Evolutionary conservation across 2,797 vertebrate genomes (phyloP), one percentile per base, ranked within the genome.

Genomic region (Loriculus beryllinus): DNA sequence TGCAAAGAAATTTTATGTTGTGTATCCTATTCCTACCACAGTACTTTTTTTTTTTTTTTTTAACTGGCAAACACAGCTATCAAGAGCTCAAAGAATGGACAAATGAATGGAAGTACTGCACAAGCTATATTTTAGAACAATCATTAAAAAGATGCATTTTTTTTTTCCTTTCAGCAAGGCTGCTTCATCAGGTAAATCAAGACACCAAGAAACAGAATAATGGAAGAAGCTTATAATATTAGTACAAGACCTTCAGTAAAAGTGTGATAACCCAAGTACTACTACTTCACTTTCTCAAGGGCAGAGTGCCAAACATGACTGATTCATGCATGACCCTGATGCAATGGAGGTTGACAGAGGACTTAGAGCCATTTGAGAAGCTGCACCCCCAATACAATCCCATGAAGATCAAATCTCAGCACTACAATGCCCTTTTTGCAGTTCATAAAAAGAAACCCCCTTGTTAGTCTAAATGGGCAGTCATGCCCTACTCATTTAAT

Each of bases 391-490:
- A 82, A 43, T 16, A 54, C 64, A 77, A 28, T 20, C 31, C 47
- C 63, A 52, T 10, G 14, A 72, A 88, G 29, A 88, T 0, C 0
- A 0, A 76, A 51, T 39, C 70, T 79, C 71, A 74, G 43, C 8
- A 26, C 17, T 67, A 54, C 21, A 29, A 33, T 25, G 35, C 6
- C 21, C 21, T 51, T 54, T 43, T 79, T 47, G 70, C 75, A 64
- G 31, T 25, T 42, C 3, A 33, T 2, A 2, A 62, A 88, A 76
- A 82, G 35, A 43, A 0, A 0, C 2, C 8, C 40, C 43, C 13
- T 59, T 10, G 14, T 48, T 48, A 65, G n/a, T 16, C 45, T 75
- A 31, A 37, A 78, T 37, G 40, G n/a, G 19, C 12, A 78, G n/a
- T 16, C 29, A 26, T 13, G 21, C 14, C 31, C 56, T 51, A 59